Base-by-base conservation (phyloP, 2,888 invertebrate species). In the Gisinianus flammeolus region DNA sequence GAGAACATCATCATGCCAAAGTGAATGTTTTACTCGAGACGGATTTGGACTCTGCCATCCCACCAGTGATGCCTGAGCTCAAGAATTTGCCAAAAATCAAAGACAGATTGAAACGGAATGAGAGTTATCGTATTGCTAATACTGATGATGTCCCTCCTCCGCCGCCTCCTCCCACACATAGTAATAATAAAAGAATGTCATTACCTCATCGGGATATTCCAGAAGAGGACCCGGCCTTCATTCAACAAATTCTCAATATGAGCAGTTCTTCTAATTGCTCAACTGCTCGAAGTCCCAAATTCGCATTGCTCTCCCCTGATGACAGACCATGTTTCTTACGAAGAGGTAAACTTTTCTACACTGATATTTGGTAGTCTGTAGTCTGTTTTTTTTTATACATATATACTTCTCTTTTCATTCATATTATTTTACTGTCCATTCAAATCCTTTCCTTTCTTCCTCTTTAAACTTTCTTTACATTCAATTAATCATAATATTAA, bases 101-200 rank as follows among this genome's bases (percentile, higher is more conserved):
- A 77, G 85, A 85, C 77, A 73, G 85, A 28, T 79, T 85, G 66
- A 84, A 83, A 77, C 35, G 85, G 54, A 85, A 85, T 73, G 85
- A 85, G 77, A 85, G 85, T 77, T 85, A 85, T 79, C 81, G 85
- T 22, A 85, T 85, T 26, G 85, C 85, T n/a, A 85, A 81, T 22
- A 81, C 82, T 16, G 85, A 84, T 62, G 77, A 81, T 16, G 58
- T 70, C 19, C 78, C 74, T 16, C 69, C 56, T 16, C 44, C 31
- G 64, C 22, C 30, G 10, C 26, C 70, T 62, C 22, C 58, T 62
- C 24, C 33, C 19, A 8, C 66, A 44, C n/a, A n/a, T 52, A 67
- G 64, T 56, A 52, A 77, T 44, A 77, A 73, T 28, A 76, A 74
- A 67, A 78, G 74, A 22, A 28, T 54, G 56, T 70, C 26, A 56